These are phyloP conservation scores for Myzus persicae DNA, from an alignment of 1,140 invertebrate genomes.

Conservation along the genomic window DNA sequence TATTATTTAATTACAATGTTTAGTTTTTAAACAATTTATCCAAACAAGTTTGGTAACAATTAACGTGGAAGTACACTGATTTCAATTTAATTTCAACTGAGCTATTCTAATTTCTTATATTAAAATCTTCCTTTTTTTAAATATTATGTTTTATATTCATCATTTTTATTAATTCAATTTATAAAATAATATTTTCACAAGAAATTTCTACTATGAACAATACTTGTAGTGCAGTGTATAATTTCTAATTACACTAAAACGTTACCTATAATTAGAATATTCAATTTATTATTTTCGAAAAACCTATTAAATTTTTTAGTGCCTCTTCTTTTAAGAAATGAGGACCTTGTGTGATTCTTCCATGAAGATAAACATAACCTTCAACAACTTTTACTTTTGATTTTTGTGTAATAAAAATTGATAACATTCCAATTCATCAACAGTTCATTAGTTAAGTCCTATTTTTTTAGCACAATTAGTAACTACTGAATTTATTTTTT, in stretches of 20 bases:
- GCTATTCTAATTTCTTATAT: not conserved
- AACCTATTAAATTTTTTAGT: not conserved
- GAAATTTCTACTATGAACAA: not conserved
- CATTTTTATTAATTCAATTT: not conserved
- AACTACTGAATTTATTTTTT: not conserved
- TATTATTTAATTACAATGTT: not conserved
- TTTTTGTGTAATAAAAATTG: not conserved
- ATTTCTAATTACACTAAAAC: too few species aligned
- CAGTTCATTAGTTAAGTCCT: not conserved
- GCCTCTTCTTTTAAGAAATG: not conserved
- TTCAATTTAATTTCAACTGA: not conserved
- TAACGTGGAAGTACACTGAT: not conserved
- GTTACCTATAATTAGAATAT: not conserved
- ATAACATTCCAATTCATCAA: not conserved
- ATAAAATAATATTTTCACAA: not conserved
- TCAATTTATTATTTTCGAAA: not conserved
- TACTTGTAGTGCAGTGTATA: not conserved
- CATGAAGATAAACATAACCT: slow-evolving; percentile 30
- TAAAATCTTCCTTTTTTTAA: not conserved
- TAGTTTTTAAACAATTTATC: not conserved
- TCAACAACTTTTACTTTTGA: not conserved
- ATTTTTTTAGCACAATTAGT: not conserved
- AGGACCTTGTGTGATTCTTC: not conserved
- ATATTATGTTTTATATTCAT: not conserved
- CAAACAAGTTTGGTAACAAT: not conserved